Evolutionary conservation across 1,140 invertebrate species (phyloP).

Genomic region (Stegodyphus mimosarum): DNA sequence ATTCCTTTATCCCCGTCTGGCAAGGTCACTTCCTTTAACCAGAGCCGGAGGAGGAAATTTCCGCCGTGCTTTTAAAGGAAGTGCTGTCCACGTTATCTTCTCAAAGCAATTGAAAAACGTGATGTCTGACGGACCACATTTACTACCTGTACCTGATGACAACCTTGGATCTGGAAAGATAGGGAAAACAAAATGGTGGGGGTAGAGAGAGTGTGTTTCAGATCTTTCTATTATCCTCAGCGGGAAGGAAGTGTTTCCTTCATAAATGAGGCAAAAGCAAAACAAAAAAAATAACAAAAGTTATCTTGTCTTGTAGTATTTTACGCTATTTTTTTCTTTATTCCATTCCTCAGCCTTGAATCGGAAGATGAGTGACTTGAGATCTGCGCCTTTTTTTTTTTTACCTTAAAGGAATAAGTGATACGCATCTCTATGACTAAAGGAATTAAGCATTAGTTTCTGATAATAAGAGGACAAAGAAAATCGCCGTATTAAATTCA

Average conservation of each 20-base stretch:
- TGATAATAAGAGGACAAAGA: too few relatives aligned
- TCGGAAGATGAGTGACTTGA: too few relatives aligned
- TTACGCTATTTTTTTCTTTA: too few relatives aligned
- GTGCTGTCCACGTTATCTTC: background rate
- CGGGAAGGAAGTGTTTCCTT: constrained; percentile 35
- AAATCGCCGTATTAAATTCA: too few relatives aligned
- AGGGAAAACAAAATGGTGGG: background rate
- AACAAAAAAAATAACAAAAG: too few relatives aligned
- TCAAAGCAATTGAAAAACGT: background rate
- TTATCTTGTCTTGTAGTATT: too few relatives aligned
- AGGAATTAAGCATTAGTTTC: too few relatives aligned
- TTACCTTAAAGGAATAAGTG: too few relatives aligned
- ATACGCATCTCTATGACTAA: too few relatives aligned
- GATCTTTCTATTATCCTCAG: background rate
- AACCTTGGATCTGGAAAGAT: constrained; percentile 48
- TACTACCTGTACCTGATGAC: constrained; percentile 41
- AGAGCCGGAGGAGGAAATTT: constrained; percentile 23
- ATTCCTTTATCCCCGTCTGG: background rate
- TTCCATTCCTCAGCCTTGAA: too few relatives aligned
- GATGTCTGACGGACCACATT: constrained; percentile 20
- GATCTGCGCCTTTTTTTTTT: too few relatives aligned
- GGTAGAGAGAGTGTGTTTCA: background rate
- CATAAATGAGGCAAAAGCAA: too few relatives aligned
- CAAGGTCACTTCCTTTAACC: constrained; percentile 47
- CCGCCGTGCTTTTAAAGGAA: constrained; percentile 18